Base-by-base conservation (phyloP, 2,113 vertebrate species). In the Setophaga kirtlandii region DNA sequence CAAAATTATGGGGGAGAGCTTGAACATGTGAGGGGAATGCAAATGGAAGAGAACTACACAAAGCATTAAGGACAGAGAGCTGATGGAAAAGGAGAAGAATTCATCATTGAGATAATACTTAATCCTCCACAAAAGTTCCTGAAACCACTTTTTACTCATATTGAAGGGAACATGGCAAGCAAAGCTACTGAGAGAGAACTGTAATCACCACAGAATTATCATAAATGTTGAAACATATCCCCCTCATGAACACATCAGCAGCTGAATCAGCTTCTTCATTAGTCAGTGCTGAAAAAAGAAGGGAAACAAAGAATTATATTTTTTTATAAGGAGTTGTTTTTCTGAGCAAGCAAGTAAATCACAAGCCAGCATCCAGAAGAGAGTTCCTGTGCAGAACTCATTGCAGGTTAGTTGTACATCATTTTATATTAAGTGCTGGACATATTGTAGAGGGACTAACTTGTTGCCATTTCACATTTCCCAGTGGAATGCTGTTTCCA, bases 371-470 rank as follows among this genome's bases (percentile, higher is more conserved):
- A 58, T 89, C 86, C 69, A 73, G 49, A 90, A 82, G 90, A 93
- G 68, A 92, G n/a, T 24, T 92, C 25, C 42, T 71, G 49, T 49
- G 27, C 69, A 92, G 86, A 87, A 78, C 69, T 95, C 83, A 73
- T 76, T 90, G 96, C 88, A 78, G 41, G 58, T 92, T 96, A 94
- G 88, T 69, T 95, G 73, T 93, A 96, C 69, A 95, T 96, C 58
- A 76, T 94, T 93, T 96, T 94, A 69, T 87, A 95, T 87, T 92
- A 93, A 96, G 62, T 1, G 5, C 47, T 93, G 86, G 69, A 84
- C 92, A 84, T 64, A 68, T 31, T 50, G 84, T 42, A 69, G 62
- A 85, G 93, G 81, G 87, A 95, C 62, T 42, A 56, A 87, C 87
- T 73, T 94, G 80, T 94, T 95, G 92, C 80, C 44, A 39, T 76